Conservation (phyloP, 1,140 invertebrate genomes). For the Tenebrio molitor region DNA sequence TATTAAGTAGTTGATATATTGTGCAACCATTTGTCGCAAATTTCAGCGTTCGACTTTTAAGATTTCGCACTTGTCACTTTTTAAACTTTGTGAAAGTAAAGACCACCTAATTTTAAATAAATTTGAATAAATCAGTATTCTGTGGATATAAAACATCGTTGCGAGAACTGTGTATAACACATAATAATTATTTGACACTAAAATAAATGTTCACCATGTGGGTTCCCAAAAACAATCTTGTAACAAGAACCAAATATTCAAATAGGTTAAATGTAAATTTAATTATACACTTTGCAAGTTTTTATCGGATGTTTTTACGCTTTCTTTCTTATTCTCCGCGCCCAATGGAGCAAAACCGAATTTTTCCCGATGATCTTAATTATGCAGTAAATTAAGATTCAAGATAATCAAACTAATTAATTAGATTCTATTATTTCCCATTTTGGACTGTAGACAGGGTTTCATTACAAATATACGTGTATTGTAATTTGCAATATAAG, state of each 20-base stretch:
- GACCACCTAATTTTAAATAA: neutral
- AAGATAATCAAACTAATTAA: neutral
- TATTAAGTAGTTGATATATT: neutral
- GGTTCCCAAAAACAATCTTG: too few relatives aligned
- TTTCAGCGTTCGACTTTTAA: too few relatives aligned
- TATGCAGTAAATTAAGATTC: neutral
- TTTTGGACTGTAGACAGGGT: too few relatives aligned
- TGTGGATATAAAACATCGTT: too few relatives aligned
- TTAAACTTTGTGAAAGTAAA: neutral
- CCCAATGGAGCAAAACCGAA: constrained; percentile 13
- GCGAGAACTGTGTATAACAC: too few relatives aligned
- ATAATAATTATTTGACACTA: too few relatives aligned
- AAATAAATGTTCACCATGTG: too few relatives aligned
- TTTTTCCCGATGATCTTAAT: neutral
- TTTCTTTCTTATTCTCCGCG: constrained; percentile 21
- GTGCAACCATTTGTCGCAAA: neutral
- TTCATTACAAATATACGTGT: too few relatives aligned
- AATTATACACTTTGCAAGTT: constrained; percentile 18
- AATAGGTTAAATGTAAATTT: constrained; percentile 14
- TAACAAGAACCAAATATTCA: neutral
- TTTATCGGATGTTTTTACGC: constrained; percentile 23
- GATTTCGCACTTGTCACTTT: neutral
- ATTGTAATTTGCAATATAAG: too few relatives aligned
- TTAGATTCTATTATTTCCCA: too few relatives aligned
- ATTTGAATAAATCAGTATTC: too few relatives aligned